Conservation (phyloP, 1,140 invertebrate species). For the Drosophila triauraria region DNA sequence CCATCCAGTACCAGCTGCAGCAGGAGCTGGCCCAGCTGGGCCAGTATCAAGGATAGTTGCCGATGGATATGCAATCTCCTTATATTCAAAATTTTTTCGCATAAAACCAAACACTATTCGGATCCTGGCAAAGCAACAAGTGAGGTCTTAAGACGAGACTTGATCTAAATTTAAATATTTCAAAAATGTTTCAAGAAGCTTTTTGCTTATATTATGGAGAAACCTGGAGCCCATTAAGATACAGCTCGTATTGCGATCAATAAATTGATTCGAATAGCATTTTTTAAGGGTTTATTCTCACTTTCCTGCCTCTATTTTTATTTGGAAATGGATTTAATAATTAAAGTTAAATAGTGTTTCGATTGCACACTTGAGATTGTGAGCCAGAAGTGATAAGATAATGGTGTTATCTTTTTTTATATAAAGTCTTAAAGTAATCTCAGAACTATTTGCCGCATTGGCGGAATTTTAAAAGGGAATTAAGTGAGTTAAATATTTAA, state of each 20-base stretch:
- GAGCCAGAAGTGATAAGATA: constrained; percentile 16
- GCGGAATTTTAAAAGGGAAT: background rate
- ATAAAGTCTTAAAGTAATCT: background rate
- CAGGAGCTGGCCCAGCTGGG: background rate
- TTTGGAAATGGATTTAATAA: background rate
- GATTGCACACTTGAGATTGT: constrained; percentile 1
- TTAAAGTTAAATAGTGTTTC: constrained; percentile 4
- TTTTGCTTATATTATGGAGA: background rate
- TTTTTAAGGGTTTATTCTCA: background rate
- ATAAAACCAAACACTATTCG: background rate
- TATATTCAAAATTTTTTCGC: background rate
- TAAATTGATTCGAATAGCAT: background rate
- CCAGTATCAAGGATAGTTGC: too few species aligned
- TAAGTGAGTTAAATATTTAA: background rate
- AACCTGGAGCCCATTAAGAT: too few species aligned
- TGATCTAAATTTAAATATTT: background rate
- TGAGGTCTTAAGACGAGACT: background rate
- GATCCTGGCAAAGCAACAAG: too few species aligned
- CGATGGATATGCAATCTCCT: background rate
- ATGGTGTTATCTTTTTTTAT: background rate
- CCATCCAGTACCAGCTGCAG: constrained; percentile 51
- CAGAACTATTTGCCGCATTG: constrained; percentile 12
- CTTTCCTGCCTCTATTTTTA: background rate
- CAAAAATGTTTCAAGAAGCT: background rate
- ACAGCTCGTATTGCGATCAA: background rate